Evolutionary conservation across 2,797 vertebrate genomes (phyloP).

Genomic region (Lateolabrax maculatus): DNA sequence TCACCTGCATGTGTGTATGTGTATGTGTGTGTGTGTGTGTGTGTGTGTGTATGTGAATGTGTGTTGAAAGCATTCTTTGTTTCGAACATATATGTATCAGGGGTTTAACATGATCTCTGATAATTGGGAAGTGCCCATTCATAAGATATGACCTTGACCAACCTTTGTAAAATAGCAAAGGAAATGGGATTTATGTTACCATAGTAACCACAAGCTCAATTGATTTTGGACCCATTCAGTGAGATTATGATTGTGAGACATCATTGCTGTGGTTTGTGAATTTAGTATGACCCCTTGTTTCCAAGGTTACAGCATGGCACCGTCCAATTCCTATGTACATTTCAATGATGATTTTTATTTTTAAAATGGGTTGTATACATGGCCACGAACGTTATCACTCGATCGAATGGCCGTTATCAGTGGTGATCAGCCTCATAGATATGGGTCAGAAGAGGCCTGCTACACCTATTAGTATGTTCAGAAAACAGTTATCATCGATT

Average conservation of each 20-base stretch:
- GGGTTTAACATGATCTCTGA: not conserved
- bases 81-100: slow-evolving; percentile 33
- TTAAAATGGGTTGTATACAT: too few relatives aligned
- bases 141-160: slow-evolving; percentile 8
- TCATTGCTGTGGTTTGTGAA: slow-evolving; percentile 29
- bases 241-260: slow-evolving; percentile 22
- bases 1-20: slow-evolving; percentile 55
- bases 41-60: slow-evolving; percentile 26
- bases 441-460: too few relatives aligned
- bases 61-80: slow-evolving; percentile 42
- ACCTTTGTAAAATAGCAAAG: slow-evolving; percentile 21
- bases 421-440: too few relatives aligned
- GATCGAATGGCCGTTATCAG: too few relatives aligned
- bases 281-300: slow-evolving; percentile 35
- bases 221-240: slow-evolving; percentile 22
- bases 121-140: not conserved
- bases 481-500: too few relatives aligned
- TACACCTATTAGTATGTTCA: too few relatives aligned
- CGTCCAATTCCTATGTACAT: too few relatives aligned
- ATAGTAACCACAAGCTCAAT: slow-evolving; percentile 9
- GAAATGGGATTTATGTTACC: slow-evolving; percentile 28
- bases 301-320: slow-evolving; percentile 46
- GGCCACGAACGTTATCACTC: too few relatives aligned
- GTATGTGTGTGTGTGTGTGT: slow-evolving; percentile 31
- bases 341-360: too few relatives aligned